phyloP scores from a whole-genome alignment of 2,113 vertebrate species.

The Silurus meridionalis region DNA sequence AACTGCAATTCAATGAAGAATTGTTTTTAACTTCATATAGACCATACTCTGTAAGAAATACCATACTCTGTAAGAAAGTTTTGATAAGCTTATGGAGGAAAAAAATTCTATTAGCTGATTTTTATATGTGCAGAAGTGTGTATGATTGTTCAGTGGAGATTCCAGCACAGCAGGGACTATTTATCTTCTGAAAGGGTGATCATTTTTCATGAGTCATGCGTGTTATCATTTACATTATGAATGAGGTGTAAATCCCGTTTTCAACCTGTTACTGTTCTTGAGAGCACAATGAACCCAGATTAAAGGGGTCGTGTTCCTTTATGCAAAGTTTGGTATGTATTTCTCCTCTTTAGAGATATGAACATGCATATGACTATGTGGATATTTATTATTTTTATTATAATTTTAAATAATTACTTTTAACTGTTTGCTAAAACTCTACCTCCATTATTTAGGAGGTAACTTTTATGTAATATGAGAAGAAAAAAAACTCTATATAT shows the following conservation, averaged over 20 bases:
- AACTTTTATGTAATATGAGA: too few species aligned
- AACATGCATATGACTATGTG: neutral
- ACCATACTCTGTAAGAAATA: neutral
- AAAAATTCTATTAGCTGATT: neutral
- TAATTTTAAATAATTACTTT: neutral
- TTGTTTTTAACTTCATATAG: neutral
- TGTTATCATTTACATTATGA: constrained; percentile 75
- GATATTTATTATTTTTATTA: neutral
- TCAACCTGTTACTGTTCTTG: constrained; percentile 68
- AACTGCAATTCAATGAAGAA: neutral
- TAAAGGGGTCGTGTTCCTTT: constrained; percentile 58
- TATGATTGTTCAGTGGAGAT: constrained; percentile 73
- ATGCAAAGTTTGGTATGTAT: constrained; percentile 44
- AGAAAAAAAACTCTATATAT: too few species aligned
- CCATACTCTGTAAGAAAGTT: neutral
- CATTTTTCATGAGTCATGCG: constrained; percentile 72
- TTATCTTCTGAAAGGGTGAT: constrained; percentile 76
- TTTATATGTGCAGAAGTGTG: constrained; percentile 58
- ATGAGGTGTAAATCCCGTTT: constrained; percentile 66
- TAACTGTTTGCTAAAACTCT: neutral
- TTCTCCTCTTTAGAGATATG: neutral
- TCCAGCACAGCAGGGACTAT: constrained; percentile 74
- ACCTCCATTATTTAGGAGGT: neutral
- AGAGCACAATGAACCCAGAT: constrained; percentile 67
- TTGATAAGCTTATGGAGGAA: neutral